Evolutionary conservation across 1,140 invertebrate species (phyloP), one percentile per base, ranked within the genome.

Genomic region (Adelges cooleyi): DNA sequence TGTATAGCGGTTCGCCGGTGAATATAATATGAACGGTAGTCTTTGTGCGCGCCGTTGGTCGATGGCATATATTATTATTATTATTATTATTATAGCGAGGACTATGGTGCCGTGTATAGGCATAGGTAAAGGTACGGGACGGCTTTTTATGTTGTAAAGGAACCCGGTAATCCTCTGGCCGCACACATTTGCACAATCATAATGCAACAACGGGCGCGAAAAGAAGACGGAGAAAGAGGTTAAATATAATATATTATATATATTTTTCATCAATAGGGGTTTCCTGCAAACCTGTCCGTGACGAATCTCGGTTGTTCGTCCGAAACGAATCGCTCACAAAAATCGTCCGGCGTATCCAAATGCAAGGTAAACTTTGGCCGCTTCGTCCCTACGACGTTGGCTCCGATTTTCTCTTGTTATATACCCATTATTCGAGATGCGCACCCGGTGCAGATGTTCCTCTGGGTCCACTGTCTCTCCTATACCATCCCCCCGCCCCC

Each of bases 121-220:
- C 13, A 8, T 36, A 36, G 6, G 33, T 8, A 6, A 36, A 36
- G 13, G 6, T 22, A 27, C 48, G 6, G 4, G 52, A 54, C 20
- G 52, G 22, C 53, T 13, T 18, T 42, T 18, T 56, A 8, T 42
- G 29, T 11, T 5, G 15, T 42, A 44, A 27, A 56, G 40, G 53
- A 42, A 42, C 53, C 38, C n/a, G 53, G 36, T 56, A 56, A 56
- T 56, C 53, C 53, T 27, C 36, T 9, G 53, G 53, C 38, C 53
- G 53, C 53, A 56, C 53, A 22, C 53, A 56, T 56, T 56, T 25
- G 53, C 53, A 56, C 53, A 56, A 56, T 56, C 53, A 42, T 56
- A 56, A 53, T 53, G 51, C 33, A 53, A 53, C 17, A 11, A 1
- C 6, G 17, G 20, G 20, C 2, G 3, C 6, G 3, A 22, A 4